These are phyloP conservation scores for Drosophila repletoides DNA, from an alignment of 1,140 invertebrate genomes.

Conservation along the genomic window DNA sequence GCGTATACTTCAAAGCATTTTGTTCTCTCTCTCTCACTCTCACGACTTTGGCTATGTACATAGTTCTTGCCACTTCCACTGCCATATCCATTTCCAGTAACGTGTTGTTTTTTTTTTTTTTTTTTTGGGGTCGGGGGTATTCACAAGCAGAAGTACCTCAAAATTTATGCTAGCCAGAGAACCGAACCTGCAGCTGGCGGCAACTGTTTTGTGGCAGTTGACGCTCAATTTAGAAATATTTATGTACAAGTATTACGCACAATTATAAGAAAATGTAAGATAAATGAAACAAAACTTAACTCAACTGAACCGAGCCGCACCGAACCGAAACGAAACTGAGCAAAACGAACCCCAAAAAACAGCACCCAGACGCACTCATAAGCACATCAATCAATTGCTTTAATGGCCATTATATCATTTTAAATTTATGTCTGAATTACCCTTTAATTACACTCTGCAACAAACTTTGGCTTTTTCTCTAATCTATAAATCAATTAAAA, in stretches of 20 bases:
- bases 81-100: too few species aligned
- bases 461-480: background rate
- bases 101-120: background rate
- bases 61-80: constrained; percentile 8
- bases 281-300: constrained; percentile 1
- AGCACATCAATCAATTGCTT: constrained; percentile 35
- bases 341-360: background rate
- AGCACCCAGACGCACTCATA: constrained; percentile 13
- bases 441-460: constrained; percentile 24
- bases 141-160: too few species aligned
- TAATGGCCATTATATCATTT: constrained; percentile 19
- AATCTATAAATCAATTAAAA: too few species aligned
- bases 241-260: constrained; percentile 31
- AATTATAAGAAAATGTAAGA: constrained; percentile 26
- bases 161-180: constrained; percentile 12
- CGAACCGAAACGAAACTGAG: background rate
- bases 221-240: constrained; percentile 42
- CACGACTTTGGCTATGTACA: background rate
- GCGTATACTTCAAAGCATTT: constrained; percentile 32
- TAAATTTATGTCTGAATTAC: constrained; percentile 3
- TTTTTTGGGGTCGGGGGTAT: background rate
- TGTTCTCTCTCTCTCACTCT: background rate
- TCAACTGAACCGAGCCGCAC: background rate
- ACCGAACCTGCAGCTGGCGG: constrained; percentile 12
- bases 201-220: constrained; percentile 42